Evolutionary conservation across 2,888 invertebrate species (phyloP).

Genomic region (Mimumesa dahlbomi): DNA sequence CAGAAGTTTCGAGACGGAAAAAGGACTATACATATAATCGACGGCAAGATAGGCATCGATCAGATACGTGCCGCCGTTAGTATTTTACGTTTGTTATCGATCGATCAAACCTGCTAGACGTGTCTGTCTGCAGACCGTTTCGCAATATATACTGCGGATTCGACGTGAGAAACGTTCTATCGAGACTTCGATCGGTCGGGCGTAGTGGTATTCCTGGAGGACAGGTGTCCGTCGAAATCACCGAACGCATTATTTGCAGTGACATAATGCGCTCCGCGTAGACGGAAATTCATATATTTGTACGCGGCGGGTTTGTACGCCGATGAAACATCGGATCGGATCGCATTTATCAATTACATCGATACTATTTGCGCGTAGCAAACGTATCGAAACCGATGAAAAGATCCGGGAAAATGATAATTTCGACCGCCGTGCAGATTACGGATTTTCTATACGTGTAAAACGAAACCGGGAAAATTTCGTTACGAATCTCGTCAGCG

Average conservation of each 20-base stretch:
- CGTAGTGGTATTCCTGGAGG: slow-evolving; percentile 37
- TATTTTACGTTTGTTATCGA: slow-evolving; percentile 40
- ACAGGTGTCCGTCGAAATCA: slow-evolving; percentile 49
- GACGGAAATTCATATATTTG: too few relatives aligned
- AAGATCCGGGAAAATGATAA: too few relatives aligned
- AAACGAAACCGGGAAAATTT: too few relatives aligned
- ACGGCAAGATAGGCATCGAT: slow-evolving; percentile 43
- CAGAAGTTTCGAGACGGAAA: slow-evolving; percentile 12
- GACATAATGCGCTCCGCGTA: neutral
- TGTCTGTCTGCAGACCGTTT: slow-evolving; percentile 43
- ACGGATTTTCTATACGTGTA: too few relatives aligned
- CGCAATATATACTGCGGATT: slow-evolving; percentile 36
- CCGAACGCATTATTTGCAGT: slow-evolving; percentile 34
- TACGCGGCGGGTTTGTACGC: too few relatives aligned
- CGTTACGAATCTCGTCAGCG: too few relatives aligned
- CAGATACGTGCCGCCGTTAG: slow-evolving; percentile 38
- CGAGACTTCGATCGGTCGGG: slow-evolving; percentile 21
- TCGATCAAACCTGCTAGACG: slow-evolving; percentile 48
- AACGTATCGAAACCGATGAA: too few relatives aligned
- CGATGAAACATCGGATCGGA: too few relatives aligned
- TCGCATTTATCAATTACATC: too few relatives aligned
- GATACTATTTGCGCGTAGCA: too few relatives aligned
- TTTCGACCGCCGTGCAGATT: too few relatives aligned
- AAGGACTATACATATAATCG: slow-evolving; percentile 16
- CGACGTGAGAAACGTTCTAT: slow-evolving; percentile 22